These are phyloP conservation scores for Zoroaster sp. DNA, from an alignment of 53 echinoderm and acorn worm genomes.

Conservation along the genomic window DNA sequence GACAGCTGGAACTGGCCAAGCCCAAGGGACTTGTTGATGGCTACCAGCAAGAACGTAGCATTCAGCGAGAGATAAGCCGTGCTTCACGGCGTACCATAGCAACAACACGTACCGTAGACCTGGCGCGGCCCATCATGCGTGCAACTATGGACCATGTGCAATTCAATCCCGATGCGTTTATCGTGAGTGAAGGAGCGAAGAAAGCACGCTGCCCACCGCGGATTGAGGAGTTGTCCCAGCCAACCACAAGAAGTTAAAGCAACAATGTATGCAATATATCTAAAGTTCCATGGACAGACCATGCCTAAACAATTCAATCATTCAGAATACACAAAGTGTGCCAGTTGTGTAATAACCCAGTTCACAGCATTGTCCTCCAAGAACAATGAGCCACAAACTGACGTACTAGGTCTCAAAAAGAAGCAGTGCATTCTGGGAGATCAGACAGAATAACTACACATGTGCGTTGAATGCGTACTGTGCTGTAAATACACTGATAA, in stretches of 20 bases:
- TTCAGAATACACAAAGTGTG: no score
- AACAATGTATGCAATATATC: not conserved
- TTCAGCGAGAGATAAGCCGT: slow-evolving; percentile 67
- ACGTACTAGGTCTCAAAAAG: no score
- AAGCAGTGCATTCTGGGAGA: no score
- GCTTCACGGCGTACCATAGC: slow-evolving; percentile 78
- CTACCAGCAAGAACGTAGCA: slow-evolving; percentile 69
- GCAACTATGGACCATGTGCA: slow-evolving; percentile 99
- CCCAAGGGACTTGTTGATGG: slow-evolving; percentile 91
- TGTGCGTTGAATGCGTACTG: no score
- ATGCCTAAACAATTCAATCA: no score
- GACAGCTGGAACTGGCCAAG: slow-evolving; percentile 95
- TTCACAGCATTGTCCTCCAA: no score
- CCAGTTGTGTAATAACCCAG: no score
- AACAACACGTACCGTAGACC: slow-evolving; percentile 85
- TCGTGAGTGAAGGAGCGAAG: slow-evolving; percentile 98
- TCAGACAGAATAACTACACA: no score
- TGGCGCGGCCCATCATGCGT: slow-evolving; percentile 89
- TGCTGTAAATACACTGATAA: no score
- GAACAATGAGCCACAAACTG: no score
- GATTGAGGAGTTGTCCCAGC: slow-evolving; percentile 89
- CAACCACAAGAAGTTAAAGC: slow-evolving; percentile 41
- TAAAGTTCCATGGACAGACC: not conserved
- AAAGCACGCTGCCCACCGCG: slow-evolving; percentile 84
- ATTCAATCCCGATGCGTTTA: slow-evolving; percentile 97